Evolutionary conservation across 2,113 vertebrate genomes (phyloP).

Genomic region (Myiozetetes cayanensis): DNA sequence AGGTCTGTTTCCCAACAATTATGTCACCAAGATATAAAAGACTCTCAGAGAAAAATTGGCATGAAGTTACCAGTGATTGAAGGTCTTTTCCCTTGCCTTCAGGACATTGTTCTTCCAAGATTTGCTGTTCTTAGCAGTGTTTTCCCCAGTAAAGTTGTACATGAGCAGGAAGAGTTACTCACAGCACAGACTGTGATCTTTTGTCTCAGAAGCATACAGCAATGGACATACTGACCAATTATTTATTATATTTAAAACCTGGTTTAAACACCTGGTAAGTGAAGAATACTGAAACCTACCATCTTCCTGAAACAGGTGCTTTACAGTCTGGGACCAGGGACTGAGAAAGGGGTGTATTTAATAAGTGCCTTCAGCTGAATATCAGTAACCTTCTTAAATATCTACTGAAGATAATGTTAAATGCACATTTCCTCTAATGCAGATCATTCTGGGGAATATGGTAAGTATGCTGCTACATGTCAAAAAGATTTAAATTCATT

Average conservation of each 20-base stretch:
- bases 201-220: background rate
- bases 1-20: constrained; percentile 98
- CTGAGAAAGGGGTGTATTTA: constrained; percentile 19
- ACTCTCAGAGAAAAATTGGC: background rate
- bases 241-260: constrained; percentile 98
- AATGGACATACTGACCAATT: constrained; percentile 74
- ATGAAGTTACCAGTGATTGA: background rate
- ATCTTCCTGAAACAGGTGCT: constrained; percentile 54
- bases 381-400: constrained; percentile 28
- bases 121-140: background rate
- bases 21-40: constrained; percentile 90
- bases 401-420: constrained; percentile 33
- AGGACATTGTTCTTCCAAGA: background rate
- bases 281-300: background rate
- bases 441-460: constrained; percentile 4
- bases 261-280: constrained; percentile 38
- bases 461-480: constrained; percentile 65
- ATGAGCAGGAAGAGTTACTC: background rate
- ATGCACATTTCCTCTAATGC: constrained; percentile 35
- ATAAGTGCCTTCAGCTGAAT: constrained; percentile 72
- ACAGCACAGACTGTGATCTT: background rate
- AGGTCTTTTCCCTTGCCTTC: background rate
- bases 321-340: constrained; percentile 64
- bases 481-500: background rate
- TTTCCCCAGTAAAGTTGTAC: constrained; percentile 1